Percentiles rank a stretch among this genome's conserved stretches.
Evolutionary conservation across 2,888 invertebrate species (phyloP).

Genomic region (Drosophila diplacantha): DNA sequence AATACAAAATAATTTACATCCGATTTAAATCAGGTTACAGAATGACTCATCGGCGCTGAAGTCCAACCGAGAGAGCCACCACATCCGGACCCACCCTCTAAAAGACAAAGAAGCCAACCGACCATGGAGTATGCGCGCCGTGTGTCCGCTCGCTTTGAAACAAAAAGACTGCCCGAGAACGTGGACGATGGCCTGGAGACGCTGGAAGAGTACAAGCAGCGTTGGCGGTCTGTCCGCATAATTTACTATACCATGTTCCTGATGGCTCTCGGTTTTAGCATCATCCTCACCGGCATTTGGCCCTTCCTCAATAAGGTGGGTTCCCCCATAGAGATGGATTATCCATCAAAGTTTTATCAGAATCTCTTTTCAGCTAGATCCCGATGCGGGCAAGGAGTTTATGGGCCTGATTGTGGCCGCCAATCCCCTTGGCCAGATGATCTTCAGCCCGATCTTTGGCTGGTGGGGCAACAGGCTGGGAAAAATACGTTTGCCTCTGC

Average conservation of each 20-base stretch:
- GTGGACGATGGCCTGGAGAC: conserved; percentile 82
- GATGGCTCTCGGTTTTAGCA: conserved; percentile 92
- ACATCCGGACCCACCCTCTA: conserved; percentile 6
- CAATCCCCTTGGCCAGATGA: conserved; percentile 91
- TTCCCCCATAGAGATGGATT: neutral
- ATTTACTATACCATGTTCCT: conserved; percentile 94
- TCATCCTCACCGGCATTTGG: conserved; percentile 92
- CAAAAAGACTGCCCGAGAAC: conserved; percentile 66
- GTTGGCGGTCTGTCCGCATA: conserved; percentile 88
- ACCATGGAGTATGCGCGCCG: conserved; percentile 63
- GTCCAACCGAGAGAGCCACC: neutral
- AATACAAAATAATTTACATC: neutral
- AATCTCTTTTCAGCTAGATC: conserved; percentile 83
- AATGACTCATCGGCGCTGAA: conserved; percentile 20
- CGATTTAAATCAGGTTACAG: conserved; percentile 9
- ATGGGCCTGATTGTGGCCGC: conserved; percentile 91
- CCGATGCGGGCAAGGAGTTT: conserved; percentile 87
- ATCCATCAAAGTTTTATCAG: neutral
- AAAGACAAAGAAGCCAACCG: conserved; percentile 1
- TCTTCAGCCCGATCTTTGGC: conserved; percentile 90
- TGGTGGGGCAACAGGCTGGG: conserved; percentile 89
- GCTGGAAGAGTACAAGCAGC: conserved; percentile 81
- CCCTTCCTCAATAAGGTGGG: conserved; percentile 90
- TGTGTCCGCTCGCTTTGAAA: conserved; percentile 52
- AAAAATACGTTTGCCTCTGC: conserved; percentile 84